A percentile compares a stretch with the other conserved stretches of the same genome.
Evolutionary conservation across 1,140 invertebrate species (phyloP).

Genomic region (Drosophila guanche): DNA sequence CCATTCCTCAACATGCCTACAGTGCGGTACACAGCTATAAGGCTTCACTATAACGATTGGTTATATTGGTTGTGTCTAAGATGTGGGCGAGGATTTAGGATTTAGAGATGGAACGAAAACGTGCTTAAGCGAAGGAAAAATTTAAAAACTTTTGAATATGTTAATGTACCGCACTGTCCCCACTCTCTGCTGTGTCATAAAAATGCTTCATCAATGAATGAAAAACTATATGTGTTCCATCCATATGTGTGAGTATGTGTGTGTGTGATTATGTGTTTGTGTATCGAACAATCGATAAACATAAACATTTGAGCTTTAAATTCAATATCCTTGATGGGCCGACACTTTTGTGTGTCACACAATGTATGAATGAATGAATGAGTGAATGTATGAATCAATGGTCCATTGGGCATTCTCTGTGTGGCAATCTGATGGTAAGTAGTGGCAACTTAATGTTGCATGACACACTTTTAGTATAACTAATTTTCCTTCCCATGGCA

Average conservation of each 20-base stretch:
- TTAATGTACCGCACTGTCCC: no score
- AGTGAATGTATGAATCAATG: background rate
- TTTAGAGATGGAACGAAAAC: no score
- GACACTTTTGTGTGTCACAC: slow-evolving; percentile 11
- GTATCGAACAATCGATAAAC: slow-evolving; percentile 44
- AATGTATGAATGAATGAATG: slow-evolving; percentile 3
- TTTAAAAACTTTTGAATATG: background rate
- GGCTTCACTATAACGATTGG: no score
- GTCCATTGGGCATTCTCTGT: slow-evolving; percentile 1
- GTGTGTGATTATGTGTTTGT: background rate
- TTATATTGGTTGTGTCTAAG: no score
- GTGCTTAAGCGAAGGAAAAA: background rate
- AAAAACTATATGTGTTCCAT: slow-evolving; percentile 16
- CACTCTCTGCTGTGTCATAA: slow-evolving; percentile 17
- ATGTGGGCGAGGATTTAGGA: no score
- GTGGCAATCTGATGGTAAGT: background rate
- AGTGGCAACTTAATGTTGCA: slow-evolving; percentile 28
- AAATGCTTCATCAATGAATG: slow-evolving; percentile 26
- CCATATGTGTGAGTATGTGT: background rate
- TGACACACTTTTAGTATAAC: slow-evolving; percentile 27
- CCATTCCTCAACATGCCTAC: slow-evolving; percentile 22
- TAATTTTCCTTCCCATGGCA: slow-evolving; percentile 1
- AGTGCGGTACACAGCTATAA: slow-evolving; percentile 5
- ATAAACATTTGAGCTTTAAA: slow-evolving; percentile 60
- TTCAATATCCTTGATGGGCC: slow-evolving; percentile 43